Base-by-base conservation (phyloP, 1,140 invertebrate genomes). In the Drosophila burlai region DNA sequence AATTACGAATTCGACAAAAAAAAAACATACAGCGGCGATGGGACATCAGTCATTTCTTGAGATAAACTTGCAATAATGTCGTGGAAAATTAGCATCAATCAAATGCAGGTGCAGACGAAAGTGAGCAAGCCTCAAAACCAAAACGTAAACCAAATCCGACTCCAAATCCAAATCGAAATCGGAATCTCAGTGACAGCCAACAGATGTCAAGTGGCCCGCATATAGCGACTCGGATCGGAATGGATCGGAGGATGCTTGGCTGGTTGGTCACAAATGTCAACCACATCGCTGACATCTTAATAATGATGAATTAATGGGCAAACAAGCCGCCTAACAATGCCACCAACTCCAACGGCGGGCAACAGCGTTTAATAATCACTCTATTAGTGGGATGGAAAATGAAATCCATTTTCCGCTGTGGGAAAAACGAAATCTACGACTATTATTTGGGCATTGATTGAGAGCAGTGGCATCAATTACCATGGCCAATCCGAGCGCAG, bases 281-380 rank as follows among this genome's bases (percentile, higher is more conserved):
- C 85, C 85, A 55, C 86, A 90, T 80, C 66, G 85, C 74, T 90
- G 85, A 90, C 85, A 82, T 85, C 85, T 90, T 90, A 90, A 90
- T 90, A 90, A 90, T 90, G 85, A 90, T 90, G 85, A 90, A 90
- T 90, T 90, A 90, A 90, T 90, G 85, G 85, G 79, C 82, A 89
- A 89, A 89, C 84, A 89, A 83, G 71, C 66, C 81, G 66, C 71
- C 67, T 49, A 79, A 90, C 81, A 87, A 84, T 78, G 65, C 55
- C 72, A 79, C 74, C 72, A 79, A 76, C 62, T 75, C 63, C 62
- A 36, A 72, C 64, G 58, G 31, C 18, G 45, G 21, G 46, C 34
- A 9, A 24, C 21, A 67, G 42, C 85, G 81, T 91, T 90, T 90
- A 72, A 90, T 90, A 90, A 90, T 80, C 83, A 85, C 82, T 82